These are phyloP conservation scores for Drosophila tripunctata DNA, from an alignment of 2,888 invertebrate species.

Conservation along the genomic window DNA sequence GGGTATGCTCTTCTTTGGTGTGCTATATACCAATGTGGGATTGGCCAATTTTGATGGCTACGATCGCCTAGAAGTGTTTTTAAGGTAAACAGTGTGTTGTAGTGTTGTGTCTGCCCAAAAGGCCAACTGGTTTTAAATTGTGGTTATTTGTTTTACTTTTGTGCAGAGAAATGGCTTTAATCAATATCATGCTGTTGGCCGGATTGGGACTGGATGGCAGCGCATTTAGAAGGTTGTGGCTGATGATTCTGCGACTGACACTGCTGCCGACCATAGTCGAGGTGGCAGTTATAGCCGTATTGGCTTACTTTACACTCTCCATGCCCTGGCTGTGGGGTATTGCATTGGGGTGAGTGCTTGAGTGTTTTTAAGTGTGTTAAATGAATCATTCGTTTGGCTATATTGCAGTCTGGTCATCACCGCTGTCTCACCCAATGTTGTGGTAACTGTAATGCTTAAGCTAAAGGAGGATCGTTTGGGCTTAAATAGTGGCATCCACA, in stretches of 20 bases:
- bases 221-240: slow-evolving; percentile 86
- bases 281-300: slow-evolving; percentile 85
- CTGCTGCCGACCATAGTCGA: slow-evolving; percentile 87
- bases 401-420: slow-evolving; percentile 86
- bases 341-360: slow-evolving; percentile 84
- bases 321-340: slow-evolving; percentile 88
- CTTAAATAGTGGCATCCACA: slow-evolving; percentile 89
- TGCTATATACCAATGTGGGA: slow-evolving; percentile 85
- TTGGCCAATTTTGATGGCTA: slow-evolving; percentile 85
- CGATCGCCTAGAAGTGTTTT: slow-evolving; percentile 84
- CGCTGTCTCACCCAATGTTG: slow-evolving; percentile 90
- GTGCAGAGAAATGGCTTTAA: slow-evolving; percentile 87
- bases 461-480: slow-evolving; percentile 87
- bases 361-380: background rate
- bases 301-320: slow-evolving; percentile 85
- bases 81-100: slow-evolving; percentile 83
- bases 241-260: slow-evolving; percentile 86
- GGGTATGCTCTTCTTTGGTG: slow-evolving; percentile 87
- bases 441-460: slow-evolving; percentile 88
- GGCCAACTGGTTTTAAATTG: background rate
- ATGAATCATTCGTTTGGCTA: background rate
- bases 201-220: slow-evolving; percentile 87
- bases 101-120: background rate
- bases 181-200: slow-evolving; percentile 87
- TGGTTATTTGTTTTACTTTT: background rate